Percentiles rank a stretch among this genome's conserved stretches.
These are phyloP conservation scores for Auanema sp. DNA, from an alignment of 2,888 invertebrate species.

Conservation along the genomic window DNA sequence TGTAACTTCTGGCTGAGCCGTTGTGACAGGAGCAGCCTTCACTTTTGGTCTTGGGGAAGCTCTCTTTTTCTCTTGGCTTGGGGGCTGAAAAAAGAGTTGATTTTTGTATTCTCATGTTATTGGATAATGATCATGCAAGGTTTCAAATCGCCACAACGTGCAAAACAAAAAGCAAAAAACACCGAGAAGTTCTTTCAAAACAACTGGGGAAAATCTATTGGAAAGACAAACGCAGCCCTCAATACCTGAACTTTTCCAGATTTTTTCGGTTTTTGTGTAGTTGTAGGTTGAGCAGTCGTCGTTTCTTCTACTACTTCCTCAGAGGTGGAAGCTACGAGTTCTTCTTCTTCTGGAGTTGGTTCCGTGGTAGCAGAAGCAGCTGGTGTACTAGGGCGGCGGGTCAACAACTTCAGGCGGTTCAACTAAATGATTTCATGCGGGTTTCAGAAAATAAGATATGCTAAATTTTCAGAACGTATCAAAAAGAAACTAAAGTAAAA, in stretches of 20 bases:
- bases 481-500: neutral
- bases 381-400: slow-evolving; percentile 27
- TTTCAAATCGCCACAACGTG: neutral
- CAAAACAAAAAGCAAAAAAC: slow-evolving; percentile 2
- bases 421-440: slow-evolving; percentile 18
- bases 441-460: neutral
- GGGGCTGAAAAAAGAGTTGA: neutral
- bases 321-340: slow-evolving; percentile 15
- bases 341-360: slow-evolving; percentile 22
- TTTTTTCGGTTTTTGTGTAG: slow-evolving; percentile 1
- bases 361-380: slow-evolving; percentile 20
- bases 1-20: slow-evolving; percentile 33
- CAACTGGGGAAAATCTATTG: neutral
- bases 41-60: slow-evolving; percentile 19
- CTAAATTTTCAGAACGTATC: neutral
- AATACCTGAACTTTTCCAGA: too few species aligned
- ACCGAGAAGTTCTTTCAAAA: neutral
- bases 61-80: slow-evolving; percentile 16
- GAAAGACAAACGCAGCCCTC: neutral
- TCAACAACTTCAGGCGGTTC: slow-evolving; percentile 37
- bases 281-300: slow-evolving; percentile 18
- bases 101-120: neutral
- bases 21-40: slow-evolving; percentile 14
- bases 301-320: slow-evolving; percentile 21
- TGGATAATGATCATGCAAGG: neutral